A percentile compares a stretch with the other conserved stretches of the same genome.
These are phyloP conservation scores for Protobothrops mucrosquamatus DNA, from an alignment of 2,113 vertebrate genomes.

Conservation along the genomic window DNA sequence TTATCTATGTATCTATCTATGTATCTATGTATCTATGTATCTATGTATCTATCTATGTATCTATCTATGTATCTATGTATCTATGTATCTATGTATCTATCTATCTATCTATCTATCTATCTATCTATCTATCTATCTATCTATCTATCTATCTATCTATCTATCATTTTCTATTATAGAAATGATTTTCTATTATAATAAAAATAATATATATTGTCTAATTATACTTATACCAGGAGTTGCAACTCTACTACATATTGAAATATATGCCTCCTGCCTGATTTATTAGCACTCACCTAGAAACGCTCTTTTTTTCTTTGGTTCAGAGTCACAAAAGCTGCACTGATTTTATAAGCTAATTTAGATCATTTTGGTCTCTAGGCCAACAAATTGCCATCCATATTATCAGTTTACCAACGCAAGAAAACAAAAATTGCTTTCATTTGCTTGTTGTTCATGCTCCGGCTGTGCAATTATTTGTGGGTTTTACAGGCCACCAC, in stretches of 20 bases:
- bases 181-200: not conserved
- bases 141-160: not conserved
- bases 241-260: not conserved
- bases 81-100: not conserved
- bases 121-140: not conserved
- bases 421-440: conserved; percentile 28
- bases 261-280: not conserved
- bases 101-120: not conserved
- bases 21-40: too few relatives aligned
- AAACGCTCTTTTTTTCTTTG: conserved; percentile 4
- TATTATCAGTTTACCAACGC: conserved; percentile 24
- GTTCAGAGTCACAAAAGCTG: not conserved
- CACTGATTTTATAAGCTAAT: conserved; percentile 8
- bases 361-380: conserved; percentile 21
- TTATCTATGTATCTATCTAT: too few relatives aligned
- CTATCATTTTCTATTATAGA: not conserved
- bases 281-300: not conserved
- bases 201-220: not conserved
- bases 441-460: not conserved
- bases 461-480: conserved; percentile 10
- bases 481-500: conserved; percentile 6
- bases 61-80: not conserved
- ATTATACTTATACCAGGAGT: not conserved
- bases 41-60: not conserved
- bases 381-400: conserved; percentile 22